Conservation (phyloP, 2,113 vertebrate genomes). For the Neodontobutis hainanensis region DNA sequence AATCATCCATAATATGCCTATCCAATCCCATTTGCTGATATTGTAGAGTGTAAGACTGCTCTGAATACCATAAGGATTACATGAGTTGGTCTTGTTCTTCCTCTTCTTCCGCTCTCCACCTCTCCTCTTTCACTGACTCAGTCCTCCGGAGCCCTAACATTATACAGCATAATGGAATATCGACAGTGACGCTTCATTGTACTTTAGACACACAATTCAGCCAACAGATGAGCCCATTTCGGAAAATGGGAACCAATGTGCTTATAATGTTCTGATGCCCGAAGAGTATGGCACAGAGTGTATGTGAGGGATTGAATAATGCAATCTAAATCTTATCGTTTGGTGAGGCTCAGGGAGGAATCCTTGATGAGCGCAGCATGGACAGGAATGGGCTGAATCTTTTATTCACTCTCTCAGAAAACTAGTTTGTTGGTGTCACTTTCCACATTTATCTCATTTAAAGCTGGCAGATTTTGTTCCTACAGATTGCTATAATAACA, state of each 20-base stretch:
- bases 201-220: constrained; percentile 51
- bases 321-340: constrained; percentile 68
- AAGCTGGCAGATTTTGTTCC: no score
- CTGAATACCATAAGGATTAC: constrained; percentile 55
- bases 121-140: constrained; percentile 30
- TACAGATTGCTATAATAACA: no score
- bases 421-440: no score
- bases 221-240: constrained; percentile 35
- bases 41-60: constrained; percentile 27
- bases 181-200: constrained; percentile 54
- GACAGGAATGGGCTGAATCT: constrained; percentile 29
- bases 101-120: constrained; percentile 28
- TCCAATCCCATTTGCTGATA: constrained; percentile 65
- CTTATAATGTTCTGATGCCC: constrained; percentile 24
- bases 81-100: constrained; percentile 40
- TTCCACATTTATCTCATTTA: no score
- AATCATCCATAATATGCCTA: constrained; percentile 47
- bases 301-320: constrained; percentile 54
- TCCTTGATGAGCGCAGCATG: constrained; percentile 54
- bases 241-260: constrained; percentile 47
- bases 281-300: constrained; percentile 30
- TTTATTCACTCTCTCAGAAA: constrained; percentile 19
- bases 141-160: constrained; percentile 58
- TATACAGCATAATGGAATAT: constrained; percentile 67
- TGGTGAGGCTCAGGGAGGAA: constrained; percentile 33